These are phyloP conservation scores for Cliona cf. orientalis DNA, from an alignment of 37 sponge, comb jelly and placozoan genomes.

Conservation along the genomic window DNA sequence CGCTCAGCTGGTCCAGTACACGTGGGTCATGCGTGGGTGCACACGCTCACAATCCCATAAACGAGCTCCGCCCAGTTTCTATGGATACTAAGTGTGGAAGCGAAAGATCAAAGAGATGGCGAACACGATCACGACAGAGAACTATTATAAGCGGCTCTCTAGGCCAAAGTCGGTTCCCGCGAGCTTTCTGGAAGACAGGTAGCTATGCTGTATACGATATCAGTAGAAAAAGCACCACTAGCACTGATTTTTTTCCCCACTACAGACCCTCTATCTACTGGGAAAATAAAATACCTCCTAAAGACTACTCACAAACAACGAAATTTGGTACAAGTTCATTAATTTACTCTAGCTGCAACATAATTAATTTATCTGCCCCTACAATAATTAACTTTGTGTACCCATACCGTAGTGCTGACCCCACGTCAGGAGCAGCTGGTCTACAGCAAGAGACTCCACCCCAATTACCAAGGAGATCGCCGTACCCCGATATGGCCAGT, in stretches of 20 bases:
- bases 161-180: slow-evolving; percentile 67
- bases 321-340: slow-evolving; percentile 28
- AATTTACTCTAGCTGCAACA: not conserved
- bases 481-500: slow-evolving; percentile 76
- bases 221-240: not conserved
- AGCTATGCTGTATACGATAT: not conserved
- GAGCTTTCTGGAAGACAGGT: slow-evolving; percentile 88
- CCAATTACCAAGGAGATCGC: slow-evolving; percentile 58
- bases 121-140: too few species aligned
- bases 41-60: too few species aligned
- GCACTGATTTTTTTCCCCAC: not conserved
- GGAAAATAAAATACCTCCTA: slow-evolving; percentile 73
- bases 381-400: not conserved
- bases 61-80: too few species aligned
- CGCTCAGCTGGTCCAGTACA: too few species aligned
- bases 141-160: slow-evolving; percentile 13
- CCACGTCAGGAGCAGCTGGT: slow-evolving; percentile 55
- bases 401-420: slow-evolving; percentile 51
- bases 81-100: too few species aligned
- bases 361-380: not conserved
- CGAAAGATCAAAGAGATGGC: too few species aligned
- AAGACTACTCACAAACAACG: slow-evolving; percentile 78
- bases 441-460: slow-evolving; percentile 56
- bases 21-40: too few species aligned
- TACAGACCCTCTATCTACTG: slow-evolving; percentile 87